Evolutionary conservation across 1,140 invertebrate species (phyloP), one percentile per base, ranked within the genome.

Genomic region (Leptoteleia sp.): DNA sequence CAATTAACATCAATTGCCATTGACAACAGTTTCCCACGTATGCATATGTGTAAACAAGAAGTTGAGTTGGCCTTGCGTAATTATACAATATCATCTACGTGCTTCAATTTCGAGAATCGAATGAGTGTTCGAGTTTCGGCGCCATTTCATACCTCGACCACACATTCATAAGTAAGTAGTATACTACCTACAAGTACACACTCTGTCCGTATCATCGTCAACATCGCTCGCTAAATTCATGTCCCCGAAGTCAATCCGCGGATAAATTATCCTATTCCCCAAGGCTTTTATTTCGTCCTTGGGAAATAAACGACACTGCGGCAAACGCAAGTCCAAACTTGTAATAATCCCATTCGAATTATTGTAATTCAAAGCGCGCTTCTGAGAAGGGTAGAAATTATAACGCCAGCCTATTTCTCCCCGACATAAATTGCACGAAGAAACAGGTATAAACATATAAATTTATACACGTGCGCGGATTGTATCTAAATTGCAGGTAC

Each of bases 1-100:
- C 65, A 77, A 71, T 71, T 77, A 71, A 77, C 65, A 77, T 77
- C 54, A 71, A 77, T 67, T 71, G 61, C 52, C 59, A 71, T 65
- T 77, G 19, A 59, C 43, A 64, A 40, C 55, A 70, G 57, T 70
- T 76, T 29, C 72, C 25, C 16, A 61, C 61, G 52, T 40, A 61
- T 35, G 33, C 9, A 38, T 38, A 13, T 52, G 22, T 68, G 48
- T 71, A 71, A 77, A 61, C 59, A 77, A 59, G 55, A 77, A 59
- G 42, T 70, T 48, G 25, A 77, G 52, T 65, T 33, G 59, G 65
- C 65, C 55, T 65, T 65, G 48, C 52, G 50, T 50, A 65, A 70
- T 77, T 65, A 57, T 62, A 70, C 73, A 68, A 68, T 76, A 68
- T 68, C 55, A 55, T 68, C 64, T 40, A 61, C 42, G 62, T 45